Evolutionary conservation across 2,113 vertebrate genomes (phyloP).

Genomic region (Opisthocomus hoazin): DNA sequence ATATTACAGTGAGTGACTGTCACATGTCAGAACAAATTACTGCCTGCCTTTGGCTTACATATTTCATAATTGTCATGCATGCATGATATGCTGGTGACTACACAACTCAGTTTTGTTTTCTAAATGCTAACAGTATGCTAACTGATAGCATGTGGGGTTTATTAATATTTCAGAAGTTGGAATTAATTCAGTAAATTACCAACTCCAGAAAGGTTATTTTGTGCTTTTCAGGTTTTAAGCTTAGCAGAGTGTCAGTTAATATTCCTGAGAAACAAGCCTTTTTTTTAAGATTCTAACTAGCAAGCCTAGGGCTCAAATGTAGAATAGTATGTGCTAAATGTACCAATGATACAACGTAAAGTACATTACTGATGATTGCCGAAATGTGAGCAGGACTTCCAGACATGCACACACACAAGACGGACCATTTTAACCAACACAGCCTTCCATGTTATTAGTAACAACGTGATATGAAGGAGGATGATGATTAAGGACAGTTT

Average conservation of each 20-base stretch:
- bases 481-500: background rate
- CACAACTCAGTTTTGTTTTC: background rate
- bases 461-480: background rate
- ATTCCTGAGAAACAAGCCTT: background rate
- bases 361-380: background rate
- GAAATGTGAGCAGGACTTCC: background rate
- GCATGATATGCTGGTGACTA: background rate
- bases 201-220: background rate
- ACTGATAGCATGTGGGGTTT: background rate
- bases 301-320: background rate
- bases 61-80: background rate
- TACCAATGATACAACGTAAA: background rate
- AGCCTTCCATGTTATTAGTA: background rate
- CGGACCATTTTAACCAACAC: background rate
- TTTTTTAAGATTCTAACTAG: background rate
- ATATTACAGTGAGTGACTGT: background rate
- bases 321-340: background rate
- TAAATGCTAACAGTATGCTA: background rate
- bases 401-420: background rate
- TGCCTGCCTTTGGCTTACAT: background rate
- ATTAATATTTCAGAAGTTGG: background rate
- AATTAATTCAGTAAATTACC: background rate
- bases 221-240: background rate
- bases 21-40: slow-evolving; percentile 20
- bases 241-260: background rate